Evolutionary conservation across 2,113 vertebrate species (phyloP), one percentile per base, ranked within the genome.

Genomic region (Dicrurus megarhynchus): DNA sequence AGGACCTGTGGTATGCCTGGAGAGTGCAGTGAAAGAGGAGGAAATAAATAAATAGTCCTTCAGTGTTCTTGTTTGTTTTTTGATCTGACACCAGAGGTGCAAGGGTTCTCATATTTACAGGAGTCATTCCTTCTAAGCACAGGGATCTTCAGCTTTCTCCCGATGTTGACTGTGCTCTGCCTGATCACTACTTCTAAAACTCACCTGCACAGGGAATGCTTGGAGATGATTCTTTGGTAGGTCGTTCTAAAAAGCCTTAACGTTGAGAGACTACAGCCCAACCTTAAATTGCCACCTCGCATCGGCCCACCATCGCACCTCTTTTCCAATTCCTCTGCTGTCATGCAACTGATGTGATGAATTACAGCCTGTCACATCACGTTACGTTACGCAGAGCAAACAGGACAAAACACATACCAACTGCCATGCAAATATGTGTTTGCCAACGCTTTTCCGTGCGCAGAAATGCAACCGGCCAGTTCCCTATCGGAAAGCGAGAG

Each of bases 401-500:
- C 95, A 98, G 95, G 97, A 97, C 95, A 97, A 95, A 97, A 94
- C 95, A 95, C 96, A 98, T 97, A 97, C 97, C 96, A 95, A 70
- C 95, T 96, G 95, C 97, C 97, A 97, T 37, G 95, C 95, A 97
- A 98, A 90, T 90, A 97, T 94, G 92, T 63, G 70, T 96, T 96
- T 97, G 96, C 96, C 96, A 97, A 57, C 35, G 55, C 75, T 96
- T 33, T 95, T 77, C 44, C 23, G 77, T 1, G 41, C 13, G 13
- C 77, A 89, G 95, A 84, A 96, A 81, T 15, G 65, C 71, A 63
- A 9, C 27, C 0, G 0, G 82, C 0, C 3, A 77, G 61, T 11
- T 69, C 71, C 68, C 82, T 1, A 4, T 12, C 5, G 9, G 83
- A 86, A 91, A 96, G 52, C 8, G n/a, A 37, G 80, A 90, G 75